Percentiles rank a stretch among this genome's conserved stretches.
These are phyloP conservation scores for Hesperia comma DNA, from an alignment of 2,888 invertebrate genomes.

Conservation along the genomic window DNA sequence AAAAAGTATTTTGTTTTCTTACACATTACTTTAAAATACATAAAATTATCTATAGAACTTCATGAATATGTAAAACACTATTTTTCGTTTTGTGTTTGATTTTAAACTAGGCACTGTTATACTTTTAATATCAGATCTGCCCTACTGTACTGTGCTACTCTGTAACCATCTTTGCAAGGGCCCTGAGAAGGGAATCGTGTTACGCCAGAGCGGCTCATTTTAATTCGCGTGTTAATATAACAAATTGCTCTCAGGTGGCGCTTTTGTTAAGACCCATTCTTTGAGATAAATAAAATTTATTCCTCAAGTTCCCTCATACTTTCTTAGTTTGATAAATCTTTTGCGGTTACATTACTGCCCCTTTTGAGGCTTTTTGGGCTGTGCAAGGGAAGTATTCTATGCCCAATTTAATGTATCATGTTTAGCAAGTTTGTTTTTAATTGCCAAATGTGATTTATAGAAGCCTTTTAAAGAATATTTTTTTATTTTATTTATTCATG, in stretches of 20 bases:
- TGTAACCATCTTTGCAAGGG: conserved; percentile 46
- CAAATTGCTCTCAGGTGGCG: conserved; percentile 58
- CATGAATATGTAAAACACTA: no score
- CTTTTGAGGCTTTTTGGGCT: conserved; percentile 22
- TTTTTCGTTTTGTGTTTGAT: no score
- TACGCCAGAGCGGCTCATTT: conserved; percentile 60
- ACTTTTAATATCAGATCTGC: neutral
- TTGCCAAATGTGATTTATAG: conserved; percentile 11
- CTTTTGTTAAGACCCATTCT: conserved; percentile 40
- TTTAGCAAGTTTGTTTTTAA: conserved; percentile 17
- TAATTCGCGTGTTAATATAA: conserved; percentile 66
- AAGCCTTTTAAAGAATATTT: no score
- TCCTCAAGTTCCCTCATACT: conserved; percentile 33
- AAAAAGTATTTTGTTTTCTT: neutral
- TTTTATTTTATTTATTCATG: no score
- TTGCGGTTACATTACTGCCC: conserved; percentile 28
- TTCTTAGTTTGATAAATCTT: conserved; percentile 37
- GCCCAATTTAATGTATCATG: conserved; percentile 20
- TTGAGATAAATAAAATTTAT: conserved; percentile 38
- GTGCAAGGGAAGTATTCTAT: conserved; percentile 13
- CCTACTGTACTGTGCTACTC: conserved; percentile 31
- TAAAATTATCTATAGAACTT: no score
- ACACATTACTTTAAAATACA: no score
- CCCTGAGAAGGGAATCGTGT: conserved; percentile 60
- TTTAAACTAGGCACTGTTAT: no score